A percentile compares a stretch with the other conserved stretches of the same genome.
Evolutionary conservation across 2,888 invertebrate genomes (phyloP).

Genomic region (Drosophila diplacantha): DNA sequence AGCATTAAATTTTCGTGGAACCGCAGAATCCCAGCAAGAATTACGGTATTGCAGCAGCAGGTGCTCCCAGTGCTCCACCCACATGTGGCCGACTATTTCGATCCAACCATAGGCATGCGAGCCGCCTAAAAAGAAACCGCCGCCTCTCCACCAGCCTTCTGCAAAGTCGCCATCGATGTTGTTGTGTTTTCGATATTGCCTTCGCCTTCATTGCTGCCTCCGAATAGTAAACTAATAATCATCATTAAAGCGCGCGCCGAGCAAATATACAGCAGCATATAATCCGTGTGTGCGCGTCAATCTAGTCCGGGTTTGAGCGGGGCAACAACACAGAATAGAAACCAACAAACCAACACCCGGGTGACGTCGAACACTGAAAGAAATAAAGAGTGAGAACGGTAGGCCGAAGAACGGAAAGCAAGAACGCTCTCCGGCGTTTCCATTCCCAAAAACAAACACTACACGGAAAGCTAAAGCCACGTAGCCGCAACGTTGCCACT

Average conservation of each 20-base stretch:
- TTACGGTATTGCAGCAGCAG: slow-evolving; percentile 5
- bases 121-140: slow-evolving; percentile 27
- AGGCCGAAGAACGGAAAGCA: slow-evolving; percentile 12
- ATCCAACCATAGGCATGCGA: slow-evolving; percentile 28
- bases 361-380: slow-evolving; percentile 36
- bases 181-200: slow-evolving; percentile 22
- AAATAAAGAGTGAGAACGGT: slow-evolving; percentile 2
- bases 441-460: slow-evolving; percentile 21
- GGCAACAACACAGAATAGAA: slow-evolving; percentile 7
- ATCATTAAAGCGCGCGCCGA: slow-evolving; percentile 12
- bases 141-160: slow-evolving; percentile 9
- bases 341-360: slow-evolving; percentile 21
- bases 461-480: slow-evolving; percentile 28
- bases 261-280: slow-evolving; percentile 5
- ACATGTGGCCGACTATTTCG: slow-evolving; percentile 25
- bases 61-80: slow-evolving; percentile 15
- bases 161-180: slow-evolving; percentile 20
- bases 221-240: slow-evolving; percentile 28
- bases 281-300: slow-evolving; percentile 15
- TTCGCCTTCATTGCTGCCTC: slow-evolving; percentile 15
- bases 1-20: slow-evolving; percentile 62
- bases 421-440: slow-evolving; percentile 17
- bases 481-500: slow-evolving; percentile 37
- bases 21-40: slow-evolving; percentile 15
- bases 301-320: background rate